Conservation (phyloP, 2,888 invertebrate genomes). For the Polydrusus cervinus region DNA sequence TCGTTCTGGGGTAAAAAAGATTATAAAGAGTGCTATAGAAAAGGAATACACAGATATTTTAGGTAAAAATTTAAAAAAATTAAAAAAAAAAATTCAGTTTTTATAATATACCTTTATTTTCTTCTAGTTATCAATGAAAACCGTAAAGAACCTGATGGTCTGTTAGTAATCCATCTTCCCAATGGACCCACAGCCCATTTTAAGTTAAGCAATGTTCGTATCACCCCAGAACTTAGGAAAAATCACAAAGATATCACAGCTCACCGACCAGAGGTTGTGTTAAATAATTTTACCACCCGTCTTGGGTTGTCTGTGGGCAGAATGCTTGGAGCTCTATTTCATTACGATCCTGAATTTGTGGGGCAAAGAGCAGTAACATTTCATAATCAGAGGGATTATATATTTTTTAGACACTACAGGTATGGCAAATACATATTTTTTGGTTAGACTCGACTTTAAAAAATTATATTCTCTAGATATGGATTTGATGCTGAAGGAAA, state of each 20-base stretch:
- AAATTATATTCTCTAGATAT: conserved; percentile 75
- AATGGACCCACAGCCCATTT: conserved; percentile 98
- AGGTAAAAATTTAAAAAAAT: conserved; percentile 19
- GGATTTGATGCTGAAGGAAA: conserved; percentile 89
- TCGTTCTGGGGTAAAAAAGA: conserved; percentile 93
- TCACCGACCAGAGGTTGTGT: conserved; percentile 95
- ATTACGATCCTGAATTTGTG: conserved; percentile 95
- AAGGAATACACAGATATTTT: conserved; percentile 85
- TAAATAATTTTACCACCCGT: conserved; percentile 97
- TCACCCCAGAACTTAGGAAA: conserved; percentile 88
- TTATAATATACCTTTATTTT: background rate
- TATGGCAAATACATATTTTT: conserved; percentile 53
- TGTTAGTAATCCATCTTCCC: conserved; percentile 94
- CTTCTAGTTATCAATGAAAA: conserved; percentile 90
- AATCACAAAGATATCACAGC: conserved; percentile 86
- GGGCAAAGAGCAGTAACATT: conserved; percentile 96
- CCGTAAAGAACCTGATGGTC: conserved; percentile 91
- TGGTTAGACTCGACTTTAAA: too few species aligned
- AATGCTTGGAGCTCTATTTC: conserved; percentile 95
- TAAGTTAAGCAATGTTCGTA: conserved; percentile 92
- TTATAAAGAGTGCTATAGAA: conserved; percentile 88
- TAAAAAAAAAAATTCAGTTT: background rate
- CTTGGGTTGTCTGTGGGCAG: conserved; percentile 92
- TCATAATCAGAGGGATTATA: conserved; percentile 99
- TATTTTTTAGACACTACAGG: conserved; percentile 98